Evolutionary conservation across 2,797 vertebrate species (phyloP).

Genomic region (Sebastes matsubarae): DNA sequence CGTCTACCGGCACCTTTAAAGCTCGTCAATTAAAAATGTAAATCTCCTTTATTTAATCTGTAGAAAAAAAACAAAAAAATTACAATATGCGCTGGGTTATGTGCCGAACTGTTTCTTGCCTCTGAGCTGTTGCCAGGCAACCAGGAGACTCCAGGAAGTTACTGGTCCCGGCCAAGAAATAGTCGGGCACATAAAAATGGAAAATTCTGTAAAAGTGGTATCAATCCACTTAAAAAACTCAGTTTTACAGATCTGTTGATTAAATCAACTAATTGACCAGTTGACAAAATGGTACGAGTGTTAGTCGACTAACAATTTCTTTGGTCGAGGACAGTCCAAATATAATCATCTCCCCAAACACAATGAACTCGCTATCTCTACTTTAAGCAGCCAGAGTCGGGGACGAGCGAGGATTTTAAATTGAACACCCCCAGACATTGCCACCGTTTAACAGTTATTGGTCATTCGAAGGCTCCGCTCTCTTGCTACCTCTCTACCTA

Average conservation of each 20-base stretch:
- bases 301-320: too few relatives aligned
- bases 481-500: neutral
- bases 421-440: too few relatives aligned
- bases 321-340: too few relatives aligned
- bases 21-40: neutral
- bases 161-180: neutral
- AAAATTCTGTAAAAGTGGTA: neutral
- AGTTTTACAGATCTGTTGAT: too few relatives aligned
- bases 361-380: neutral
- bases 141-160: constrained; percentile 9
- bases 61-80: neutral
- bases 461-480: neutral
- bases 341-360: neutral
- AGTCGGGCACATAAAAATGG: neutral
- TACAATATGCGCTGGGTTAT: neutral
- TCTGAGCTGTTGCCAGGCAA: constrained; percentile 37
- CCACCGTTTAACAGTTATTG: neutral
- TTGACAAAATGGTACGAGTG: too few relatives aligned
- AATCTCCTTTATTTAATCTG: neutral
- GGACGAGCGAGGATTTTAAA: too few relatives aligned
- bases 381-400: neutral
- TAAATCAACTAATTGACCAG: too few relatives aligned
- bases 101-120: constrained; percentile 13
- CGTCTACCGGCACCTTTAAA: neutral
- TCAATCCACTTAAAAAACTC: neutral